These are phyloP conservation scores for Sciurus vulgaris DNA, from an alignment of 2,797 vertebrate species.

Conservation along the genomic window DNA sequence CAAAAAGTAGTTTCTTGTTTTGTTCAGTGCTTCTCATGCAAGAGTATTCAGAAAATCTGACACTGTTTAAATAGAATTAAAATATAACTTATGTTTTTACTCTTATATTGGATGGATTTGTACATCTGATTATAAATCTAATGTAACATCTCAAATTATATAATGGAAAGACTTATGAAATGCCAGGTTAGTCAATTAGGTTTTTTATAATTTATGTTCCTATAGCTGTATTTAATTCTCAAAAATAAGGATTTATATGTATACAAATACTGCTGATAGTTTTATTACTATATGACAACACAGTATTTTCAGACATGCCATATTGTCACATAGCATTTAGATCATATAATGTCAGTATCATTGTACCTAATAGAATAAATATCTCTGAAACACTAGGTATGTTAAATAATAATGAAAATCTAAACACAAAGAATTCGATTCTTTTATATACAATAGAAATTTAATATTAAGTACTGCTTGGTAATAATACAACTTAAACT, in stretches of 20 bases:
- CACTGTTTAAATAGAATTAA: constrained; percentile 35
- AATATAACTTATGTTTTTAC: constrained; percentile 35
- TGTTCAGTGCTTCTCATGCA: constrained; percentile 33
- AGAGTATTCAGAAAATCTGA: background rate
- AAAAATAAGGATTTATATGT: constrained; percentile 43
- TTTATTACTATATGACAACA: constrained; percentile 40
- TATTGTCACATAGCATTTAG: constrained; percentile 26
- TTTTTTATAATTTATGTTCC: constrained; percentile 42
- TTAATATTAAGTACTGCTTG: constrained; percentile 46
- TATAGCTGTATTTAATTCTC: constrained; percentile 50
- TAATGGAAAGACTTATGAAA: constrained; percentile 58
- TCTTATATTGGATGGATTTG: constrained; percentile 2
- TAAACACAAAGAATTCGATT: background rate
- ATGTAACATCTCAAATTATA: constrained; percentile 24
- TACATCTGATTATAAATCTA: constrained; percentile 56
- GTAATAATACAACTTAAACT: constrained; percentile 53
- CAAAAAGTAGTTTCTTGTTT: constrained; percentile 39
- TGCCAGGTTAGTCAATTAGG: constrained; percentile 29
- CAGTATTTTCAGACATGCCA: background rate
- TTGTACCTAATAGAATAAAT: constrained; percentile 13
- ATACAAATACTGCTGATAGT: constrained; percentile 11
- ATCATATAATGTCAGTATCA: background rate
- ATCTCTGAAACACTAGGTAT: background rate
- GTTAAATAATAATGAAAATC: constrained; percentile 45
- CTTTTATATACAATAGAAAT: constrained; percentile 37